Percentiles rank a stretch among this genome's conserved stretches.
These are phyloP conservation scores for Tetrapedia diversipes DNA, from an alignment of 2,888 invertebrate species.

Conservation along the genomic window DNA sequence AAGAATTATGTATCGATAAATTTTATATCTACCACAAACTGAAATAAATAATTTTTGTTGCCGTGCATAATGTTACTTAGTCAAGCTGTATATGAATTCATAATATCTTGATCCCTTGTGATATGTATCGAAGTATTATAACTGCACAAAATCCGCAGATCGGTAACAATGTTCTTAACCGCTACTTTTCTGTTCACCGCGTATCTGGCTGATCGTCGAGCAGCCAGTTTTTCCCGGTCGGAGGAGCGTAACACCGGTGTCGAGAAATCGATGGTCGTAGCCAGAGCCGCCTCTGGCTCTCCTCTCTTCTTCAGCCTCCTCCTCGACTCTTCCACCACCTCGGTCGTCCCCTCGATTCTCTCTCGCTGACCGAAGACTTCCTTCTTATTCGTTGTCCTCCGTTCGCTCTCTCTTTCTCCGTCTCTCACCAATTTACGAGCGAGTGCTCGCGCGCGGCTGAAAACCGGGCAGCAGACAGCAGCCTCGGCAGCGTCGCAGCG, in stretches of 20 bases:
- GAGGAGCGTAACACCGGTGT: constrained; percentile 70
- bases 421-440: constrained; percentile 69
- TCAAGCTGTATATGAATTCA: no score
- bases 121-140: no score
- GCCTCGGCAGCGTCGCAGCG: constrained; percentile 43
- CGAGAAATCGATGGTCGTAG: constrained; percentile 72
- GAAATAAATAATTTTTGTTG: no score
- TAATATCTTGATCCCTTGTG: no score
- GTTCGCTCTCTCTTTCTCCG: constrained; percentile 7
- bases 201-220: constrained; percentile 41
- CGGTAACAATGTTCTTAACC: constrained; percentile 22
- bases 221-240: constrained; percentile 64
- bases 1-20: no score
- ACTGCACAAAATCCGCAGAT: no score
- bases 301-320: constrained; percentile 10
- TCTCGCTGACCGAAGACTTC: constrained; percentile 41
- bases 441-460: constrained; percentile 61
- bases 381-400: constrained; percentile 48
- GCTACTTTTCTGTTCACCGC: constrained; percentile 26
- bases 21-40: no score
- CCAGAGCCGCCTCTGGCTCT: constrained; percentile 3
- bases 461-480: constrained; percentile 48
- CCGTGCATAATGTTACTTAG: no score
- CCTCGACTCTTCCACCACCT: constrained; percentile 34
- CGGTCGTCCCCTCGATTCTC: constrained; percentile 29